These are phyloP conservation scores for Oegoconia quadripuncta DNA, from an alignment of 2,888 invertebrate species.

Conservation along the genomic window DNA sequence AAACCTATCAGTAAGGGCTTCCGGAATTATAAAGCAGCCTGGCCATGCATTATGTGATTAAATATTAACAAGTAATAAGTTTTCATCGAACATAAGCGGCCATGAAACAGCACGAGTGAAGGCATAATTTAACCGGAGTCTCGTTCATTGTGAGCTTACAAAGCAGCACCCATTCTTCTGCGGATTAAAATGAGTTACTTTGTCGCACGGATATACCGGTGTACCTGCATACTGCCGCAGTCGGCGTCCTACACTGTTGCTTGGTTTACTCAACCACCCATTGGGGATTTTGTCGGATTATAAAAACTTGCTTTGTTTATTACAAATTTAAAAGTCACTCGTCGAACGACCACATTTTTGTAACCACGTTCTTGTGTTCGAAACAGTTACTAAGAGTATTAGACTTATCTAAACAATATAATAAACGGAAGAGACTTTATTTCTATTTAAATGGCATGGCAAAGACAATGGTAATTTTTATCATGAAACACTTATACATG, in stretches of 20 bases:
- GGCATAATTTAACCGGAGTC: slow-evolving; percentile 42
- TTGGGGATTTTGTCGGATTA: background rate
- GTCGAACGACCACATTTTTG: too few relatives aligned
- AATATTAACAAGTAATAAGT: slow-evolving; percentile 13
- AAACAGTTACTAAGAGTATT: too few relatives aligned
- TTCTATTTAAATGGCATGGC: too few relatives aligned
- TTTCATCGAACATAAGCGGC: slow-evolving; percentile 23
- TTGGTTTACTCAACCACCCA: background rate
- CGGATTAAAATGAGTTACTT: slow-evolving; percentile 61
- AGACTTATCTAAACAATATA: too few relatives aligned
- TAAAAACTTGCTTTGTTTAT: background rate
- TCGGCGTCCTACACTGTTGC: background rate
- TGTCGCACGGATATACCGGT: slow-evolving; percentile 31
- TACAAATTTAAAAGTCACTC: too few relatives aligned
- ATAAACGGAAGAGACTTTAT: background rate
- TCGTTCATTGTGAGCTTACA: slow-evolving; percentile 42
- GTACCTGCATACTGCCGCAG: slow-evolving; percentile 11
- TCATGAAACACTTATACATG: too few relatives aligned
- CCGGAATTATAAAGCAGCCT: slow-evolving; percentile 6
- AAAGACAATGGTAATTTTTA: too few relatives aligned
- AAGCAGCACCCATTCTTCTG: slow-evolving; percentile 49
- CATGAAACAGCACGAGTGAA: slow-evolving; percentile 27
- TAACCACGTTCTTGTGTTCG: too few relatives aligned
- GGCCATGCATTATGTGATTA: slow-evolving; percentile 2
- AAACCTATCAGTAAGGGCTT: background rate